Base-by-base conservation (phyloP, 2,888 invertebrate species). In the Luperina testacea region DNA sequence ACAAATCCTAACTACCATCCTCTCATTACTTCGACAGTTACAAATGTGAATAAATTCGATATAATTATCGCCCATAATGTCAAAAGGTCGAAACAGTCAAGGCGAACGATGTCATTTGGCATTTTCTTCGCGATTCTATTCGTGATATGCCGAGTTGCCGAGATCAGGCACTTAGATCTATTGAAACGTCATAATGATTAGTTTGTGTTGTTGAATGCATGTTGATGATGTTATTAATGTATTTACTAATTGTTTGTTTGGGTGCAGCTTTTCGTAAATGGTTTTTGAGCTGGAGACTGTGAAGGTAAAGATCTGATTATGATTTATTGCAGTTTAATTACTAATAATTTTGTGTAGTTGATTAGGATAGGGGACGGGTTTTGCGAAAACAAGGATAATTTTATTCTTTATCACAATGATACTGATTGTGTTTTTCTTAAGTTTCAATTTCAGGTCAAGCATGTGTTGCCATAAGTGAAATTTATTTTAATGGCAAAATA, bases 161-260 rank as follows among this genome's bases (percentile, higher is more conserved):
- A 53, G 53, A 57, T 57, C n/a, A 69, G 38, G 24, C 27, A 32
- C 61, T 63, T 57, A 24, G 42, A 7, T 72, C 78, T 70, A 88
- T 88, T 87, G 81, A 85, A 77, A 83, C 78, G 78, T 87, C 87
- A 77, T 42, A 71, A 76, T 87, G 83, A 87, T 87, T 63, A 70
- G 76, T 86, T 15, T 53, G 53, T 59, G 51, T 42, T 69, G 51
- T 75, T 75, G 59, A 78, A 77, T 77, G 42, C 72, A 76, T 69
- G 68, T 48, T 82, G 75, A 86, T 84, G 71, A 79, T 75, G 65
- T 77, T 72, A 76, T 63, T 72, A 68, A 78, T 80, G 72, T 67
- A 48, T 67, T 53, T 45, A 76, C 68, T 69, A 61, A 85, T 70
- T 77, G 69, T 74, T 83, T 73, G 51, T 48, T 48, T 59, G 24